These are phyloP conservation scores for Syngnathus scovelli DNA, from an alignment of 2,113 vertebrate genomes.

Conservation along the genomic window DNA sequence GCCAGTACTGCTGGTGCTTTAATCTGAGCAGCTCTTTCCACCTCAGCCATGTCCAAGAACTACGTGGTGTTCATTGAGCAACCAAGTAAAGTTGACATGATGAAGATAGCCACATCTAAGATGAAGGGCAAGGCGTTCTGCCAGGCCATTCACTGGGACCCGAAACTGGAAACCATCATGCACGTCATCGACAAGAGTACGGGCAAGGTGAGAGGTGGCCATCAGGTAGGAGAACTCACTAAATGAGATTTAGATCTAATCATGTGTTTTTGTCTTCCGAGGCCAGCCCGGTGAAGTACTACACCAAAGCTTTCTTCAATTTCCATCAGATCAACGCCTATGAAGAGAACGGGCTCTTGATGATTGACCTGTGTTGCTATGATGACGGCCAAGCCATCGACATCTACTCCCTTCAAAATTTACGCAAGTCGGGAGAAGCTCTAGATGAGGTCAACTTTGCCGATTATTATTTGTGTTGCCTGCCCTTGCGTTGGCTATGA, in stretches of 20 bases:
- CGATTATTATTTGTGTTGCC: not conserved
- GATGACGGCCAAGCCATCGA: conserved; percentile 75
- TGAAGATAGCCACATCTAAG: conserved; percentile 79
- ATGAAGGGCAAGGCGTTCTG: conserved; percentile 70
- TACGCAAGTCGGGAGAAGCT: conserved; percentile 77
- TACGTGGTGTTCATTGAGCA: conserved; percentile 91
- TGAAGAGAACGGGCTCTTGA: conserved; percentile 79
- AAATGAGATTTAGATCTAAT: not conserved
- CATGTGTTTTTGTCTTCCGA: conserved; percentile 32
- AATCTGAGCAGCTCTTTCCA: not conserved
- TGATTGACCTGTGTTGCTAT: conserved; percentile 84
- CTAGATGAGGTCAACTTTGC: conserved; percentile 76
- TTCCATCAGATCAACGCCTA: conserved; percentile 96
- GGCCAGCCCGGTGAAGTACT: conserved; percentile 75
- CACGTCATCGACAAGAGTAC: conserved; percentile 83
- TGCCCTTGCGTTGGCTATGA: not conserved
- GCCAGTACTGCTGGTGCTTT: no score
- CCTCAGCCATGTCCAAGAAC: conserved; percentile 88
- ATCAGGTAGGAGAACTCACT: not conserved
- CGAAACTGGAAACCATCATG: conserved; percentile 78
- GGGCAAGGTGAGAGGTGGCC: conserved; percentile 71
- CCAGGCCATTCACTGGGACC: conserved; percentile 84
- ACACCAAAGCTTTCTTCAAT: conserved; percentile 70
- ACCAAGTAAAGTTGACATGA: conserved; percentile 81
- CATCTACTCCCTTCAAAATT: conserved; percentile 79